Base-by-base conservation (phyloP, 1,140 invertebrate genomes). In the Euwallacea fornicatus region DNA sequence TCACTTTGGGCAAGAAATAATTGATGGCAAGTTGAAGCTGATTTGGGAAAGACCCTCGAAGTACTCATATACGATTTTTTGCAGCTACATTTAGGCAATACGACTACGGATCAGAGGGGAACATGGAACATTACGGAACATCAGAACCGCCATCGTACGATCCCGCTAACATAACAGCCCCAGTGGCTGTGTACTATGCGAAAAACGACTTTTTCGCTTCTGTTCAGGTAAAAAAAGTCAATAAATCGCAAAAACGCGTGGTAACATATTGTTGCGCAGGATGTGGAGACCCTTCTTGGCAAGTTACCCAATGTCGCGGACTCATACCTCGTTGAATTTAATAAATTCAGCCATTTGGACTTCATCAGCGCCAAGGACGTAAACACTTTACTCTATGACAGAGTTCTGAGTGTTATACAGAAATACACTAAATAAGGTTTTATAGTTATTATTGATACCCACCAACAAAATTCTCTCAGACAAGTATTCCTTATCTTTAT, bases 61-160 rank as follows among this genome's bases (percentile, higher is more conserved):
- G 56, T 65, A 56, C 0, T 8, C 9, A 43, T 44, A 16, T 44
- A 50, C 13, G 10, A 50, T 21, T 9, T 59, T 33, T 33, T 33
- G 4, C 44, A 74, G 73, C 43, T n/a, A 16, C 50, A 7, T 74
- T 76, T 64, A 47, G 67, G 44, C 61, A 74, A 64, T 74, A 72
- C 59, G 75, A 76, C 56, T 76, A 72, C 54, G 75, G 75, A 15
- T 33, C 50, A 8, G 15, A 46, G 9, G 41, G 7, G 53, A 74
- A 74, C 46, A 21, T 59, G 2, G 11, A 63, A 3, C 65, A 55
- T 33, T 74, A 74, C 62, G 58, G 65, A 56, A 54, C 13, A n/a
- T 9, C 42, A 8, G 55, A 54, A 7, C 73, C 73, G 13, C 73
- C 73, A 9, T 16, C 64, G 6, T 74, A 72, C 58, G 47, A 74